Conservation (phyloP, 2,113 vertebrate genomes). For the Willisornis vidua region DNA sequence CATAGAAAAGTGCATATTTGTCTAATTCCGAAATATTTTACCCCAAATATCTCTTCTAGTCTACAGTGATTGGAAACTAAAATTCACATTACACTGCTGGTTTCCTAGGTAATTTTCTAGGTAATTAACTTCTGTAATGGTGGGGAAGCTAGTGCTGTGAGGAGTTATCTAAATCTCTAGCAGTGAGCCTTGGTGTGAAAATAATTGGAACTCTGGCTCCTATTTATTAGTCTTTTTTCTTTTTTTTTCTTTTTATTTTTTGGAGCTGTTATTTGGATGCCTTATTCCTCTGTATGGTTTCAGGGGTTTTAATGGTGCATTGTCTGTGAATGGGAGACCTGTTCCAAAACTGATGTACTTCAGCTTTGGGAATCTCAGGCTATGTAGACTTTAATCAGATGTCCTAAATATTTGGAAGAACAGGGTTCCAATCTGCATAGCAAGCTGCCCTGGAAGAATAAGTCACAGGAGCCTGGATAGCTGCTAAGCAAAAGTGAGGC, state of each 20-base stretch:
- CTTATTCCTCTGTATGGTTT: not conserved
- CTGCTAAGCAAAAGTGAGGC: not conserved
- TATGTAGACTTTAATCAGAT: not conserved
- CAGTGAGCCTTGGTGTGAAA: not conserved
- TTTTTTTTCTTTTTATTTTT: not conserved
- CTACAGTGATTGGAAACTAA: conserved; percentile 20
- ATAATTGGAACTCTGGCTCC: not conserved
- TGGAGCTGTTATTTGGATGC: not conserved
- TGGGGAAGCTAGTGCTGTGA: not conserved
- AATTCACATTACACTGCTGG: not conserved
- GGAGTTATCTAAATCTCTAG: conserved; percentile 3
- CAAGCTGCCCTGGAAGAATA: not conserved
- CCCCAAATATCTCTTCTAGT: not conserved
- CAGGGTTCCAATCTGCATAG: not conserved
- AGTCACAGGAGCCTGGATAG: not conserved
- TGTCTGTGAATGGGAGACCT: not conserved
- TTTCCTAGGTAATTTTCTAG: conserved; percentile 38
- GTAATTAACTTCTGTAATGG: conserved; percentile 21
- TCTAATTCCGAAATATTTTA: conserved; percentile 11
- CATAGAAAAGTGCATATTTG: not conserved
- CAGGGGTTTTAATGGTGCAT: not conserved
- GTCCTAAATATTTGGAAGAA: not conserved
- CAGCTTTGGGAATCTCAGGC: not conserved
- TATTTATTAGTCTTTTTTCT: not conserved
- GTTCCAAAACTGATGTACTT: not conserved